Conservation (phyloP, 1,140 invertebrate species). For the Ditylenchus dipsaci region DNA sequence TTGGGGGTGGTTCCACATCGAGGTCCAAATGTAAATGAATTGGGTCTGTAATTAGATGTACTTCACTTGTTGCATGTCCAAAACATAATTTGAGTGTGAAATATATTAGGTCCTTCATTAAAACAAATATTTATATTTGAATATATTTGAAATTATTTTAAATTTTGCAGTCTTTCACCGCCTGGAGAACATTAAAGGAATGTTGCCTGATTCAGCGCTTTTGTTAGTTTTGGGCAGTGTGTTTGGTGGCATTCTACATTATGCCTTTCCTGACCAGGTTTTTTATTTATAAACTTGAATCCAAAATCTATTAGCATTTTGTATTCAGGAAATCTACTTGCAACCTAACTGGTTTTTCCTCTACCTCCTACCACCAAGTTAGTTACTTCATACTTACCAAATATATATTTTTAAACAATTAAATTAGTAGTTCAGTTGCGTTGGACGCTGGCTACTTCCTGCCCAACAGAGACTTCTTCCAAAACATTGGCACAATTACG, state of each 20-base stretch:
- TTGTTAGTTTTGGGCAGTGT: conserved; percentile 47
- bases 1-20: too few species aligned
- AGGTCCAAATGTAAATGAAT: too few species aligned
- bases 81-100: too few species aligned
- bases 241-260: conserved; percentile 47
- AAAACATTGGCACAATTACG: conserved; percentile 88
- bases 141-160: conserved; percentile 3
- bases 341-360: conserved; percentile 47
- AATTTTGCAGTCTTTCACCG: conserved; percentile 32
- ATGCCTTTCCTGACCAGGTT: conserved; percentile 43
- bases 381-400: too few species aligned
- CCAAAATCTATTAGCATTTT: background rate
- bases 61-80: too few species aligned
- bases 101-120: too few species aligned
- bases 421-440: conserved; percentile 68
- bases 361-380: conserved; percentile 59
- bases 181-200: conserved; percentile 61
- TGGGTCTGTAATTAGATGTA: too few species aligned
- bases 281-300: background rate
- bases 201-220: conserved; percentile 48
- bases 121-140: too few species aligned
- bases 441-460: conserved; percentile 95
- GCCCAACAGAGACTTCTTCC: conserved; percentile 88
- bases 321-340: conserved; percentile 22
- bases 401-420: too few species aligned